These are phyloP conservation scores for Hemichromis elongatus DNA, from an alignment of 2,113 vertebrate species.

Conservation along the genomic window DNA sequence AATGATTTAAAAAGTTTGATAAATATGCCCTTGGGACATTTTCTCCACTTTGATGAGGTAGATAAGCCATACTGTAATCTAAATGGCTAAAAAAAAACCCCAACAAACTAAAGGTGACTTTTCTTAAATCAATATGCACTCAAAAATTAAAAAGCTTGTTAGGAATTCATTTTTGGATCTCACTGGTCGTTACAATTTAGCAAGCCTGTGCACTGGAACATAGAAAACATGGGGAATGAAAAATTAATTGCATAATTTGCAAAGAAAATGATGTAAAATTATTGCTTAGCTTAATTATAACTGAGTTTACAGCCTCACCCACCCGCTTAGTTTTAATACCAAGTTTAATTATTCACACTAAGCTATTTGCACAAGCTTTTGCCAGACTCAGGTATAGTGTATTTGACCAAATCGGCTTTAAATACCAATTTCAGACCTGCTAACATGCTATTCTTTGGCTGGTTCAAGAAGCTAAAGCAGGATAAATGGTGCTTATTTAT, in stretches of 20 bases:
- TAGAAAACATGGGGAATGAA: background rate
- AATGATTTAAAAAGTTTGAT: background rate
- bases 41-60: background rate
- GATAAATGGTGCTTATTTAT: conserved; percentile 20
- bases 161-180: background rate
- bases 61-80: background rate
- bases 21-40: background rate
- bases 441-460: conserved; percentile 29
- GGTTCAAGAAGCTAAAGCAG: conserved; percentile 38
- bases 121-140: background rate
- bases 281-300: background rate
- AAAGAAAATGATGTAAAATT: background rate
- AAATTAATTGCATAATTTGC: background rate
- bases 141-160: background rate
- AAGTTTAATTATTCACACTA: background rate
- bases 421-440: background rate
- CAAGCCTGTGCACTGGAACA: background rate
- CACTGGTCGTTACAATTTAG: background rate
- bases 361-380: conserved; percentile 9
- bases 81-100: background rate
- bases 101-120: background rate
- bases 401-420: background rate
- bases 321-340: background rate
- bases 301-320: background rate
- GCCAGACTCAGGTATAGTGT: conserved; percentile 9